phyloP scores from a whole-genome alignment of 2,888 invertebrate species.

The Thera britannica region DNA sequence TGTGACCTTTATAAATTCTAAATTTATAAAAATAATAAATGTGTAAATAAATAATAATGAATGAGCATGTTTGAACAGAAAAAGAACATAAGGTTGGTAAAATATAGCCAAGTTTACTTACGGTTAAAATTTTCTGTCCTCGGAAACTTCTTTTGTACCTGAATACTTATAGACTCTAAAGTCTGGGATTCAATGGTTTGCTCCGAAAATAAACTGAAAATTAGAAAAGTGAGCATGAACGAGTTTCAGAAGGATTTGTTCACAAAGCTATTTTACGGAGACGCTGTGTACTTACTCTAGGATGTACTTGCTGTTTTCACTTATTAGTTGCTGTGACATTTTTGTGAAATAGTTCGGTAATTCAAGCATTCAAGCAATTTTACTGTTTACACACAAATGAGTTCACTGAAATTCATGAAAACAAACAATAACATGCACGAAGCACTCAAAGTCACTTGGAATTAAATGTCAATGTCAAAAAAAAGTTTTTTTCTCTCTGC shows the following conservation, averaged over 20 bases:
- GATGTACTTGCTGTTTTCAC: conserved; percentile 80
- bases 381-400: neutral
- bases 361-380: conserved; percentile 23
- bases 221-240: conserved; percentile 14
- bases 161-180: conserved; percentile 90
- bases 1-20: too few species aligned
- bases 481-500: neutral
- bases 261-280: conserved; percentile 41
- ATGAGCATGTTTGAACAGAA: too few species aligned
- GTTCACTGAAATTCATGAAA: conserved; percentile 7
- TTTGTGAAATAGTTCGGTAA: conserved; percentile 36
- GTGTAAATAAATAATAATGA: too few species aligned
- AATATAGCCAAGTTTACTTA: conserved; percentile 57
- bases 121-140: conserved; percentile 92
- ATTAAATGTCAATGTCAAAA: neutral
- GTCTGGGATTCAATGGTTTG: conserved; percentile 90
- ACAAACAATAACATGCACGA: conserved; percentile 4
- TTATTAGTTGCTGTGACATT: conserved; percentile 75
- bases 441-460: neutral
- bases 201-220: conserved; percentile 88
- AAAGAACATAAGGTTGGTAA: neutral
- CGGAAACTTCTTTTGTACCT: conserved; percentile 91
- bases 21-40: too few species aligned
- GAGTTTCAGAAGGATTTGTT: neutral
- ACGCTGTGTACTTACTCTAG: conserved; percentile 68